Base-by-base conservation (phyloP, 1,140 invertebrate genomes). In the Solenopsis invicta region DNA sequence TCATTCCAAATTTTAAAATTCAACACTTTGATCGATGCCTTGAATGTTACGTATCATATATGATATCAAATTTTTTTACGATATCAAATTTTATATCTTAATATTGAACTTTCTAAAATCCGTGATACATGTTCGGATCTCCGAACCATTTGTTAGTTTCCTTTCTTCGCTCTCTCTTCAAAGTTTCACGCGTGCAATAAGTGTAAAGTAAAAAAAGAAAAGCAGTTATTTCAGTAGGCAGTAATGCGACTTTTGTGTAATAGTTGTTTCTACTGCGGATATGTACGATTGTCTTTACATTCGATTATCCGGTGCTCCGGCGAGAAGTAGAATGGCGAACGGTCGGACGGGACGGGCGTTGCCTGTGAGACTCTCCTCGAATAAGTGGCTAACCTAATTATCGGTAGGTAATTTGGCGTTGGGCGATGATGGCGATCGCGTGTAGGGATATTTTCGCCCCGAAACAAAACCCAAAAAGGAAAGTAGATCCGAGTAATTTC, bases 401-500 rank as follows among this genome's bases (percentile, higher is more conserved):
- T 71, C 64, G 64, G 74, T 4, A 13, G 69, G 67, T 64, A 88
- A 87, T 34, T 59, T 34, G 62, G 71, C 75, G 90, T 87, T 67
- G 84, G 71, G 37, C 88, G 88, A 89, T 87, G 87, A 88, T 91
- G 87, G 81, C 71, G 78, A 69, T 93, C 87, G 90, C 92, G 89
- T 91, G 91, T 88, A 54, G 85, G 62, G 77, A 91, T 91, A 91
- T 85, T 89, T 91, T 88, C 66, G 91, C 91, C 89, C 67, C 76
- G 82, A 88, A 91, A 91, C 89, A 89, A 87, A 91, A 88, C 84
- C 88, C 45, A 89, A 89, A 89, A 86, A 90, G 75, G 75, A 87
- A 69, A 75, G 90, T 90, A 89, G 88, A 87, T 87, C 62, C 90
- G 77, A 87, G 89, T 88, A 92, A 92, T 92, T 92, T 92, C 88